Evolutionary conservation across 2,797 vertebrate species (phyloP).

Genomic region (Sebastes reedi): DNA sequence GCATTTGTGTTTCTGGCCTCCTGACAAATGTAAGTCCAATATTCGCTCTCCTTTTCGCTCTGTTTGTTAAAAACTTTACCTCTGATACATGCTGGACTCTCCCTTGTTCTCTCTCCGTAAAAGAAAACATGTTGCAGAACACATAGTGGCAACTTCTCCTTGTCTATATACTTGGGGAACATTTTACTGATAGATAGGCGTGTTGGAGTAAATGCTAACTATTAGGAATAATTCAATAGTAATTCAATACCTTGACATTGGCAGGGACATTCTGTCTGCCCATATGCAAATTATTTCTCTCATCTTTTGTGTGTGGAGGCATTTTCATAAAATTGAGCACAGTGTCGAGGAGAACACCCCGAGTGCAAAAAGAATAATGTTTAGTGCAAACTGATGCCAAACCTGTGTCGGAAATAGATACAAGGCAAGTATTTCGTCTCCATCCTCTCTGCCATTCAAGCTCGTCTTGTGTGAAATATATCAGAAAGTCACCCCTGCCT

Average conservation of each 20-base stretch:
- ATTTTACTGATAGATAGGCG: background rate
- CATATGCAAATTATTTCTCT: background rate
- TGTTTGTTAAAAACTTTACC: background rate
- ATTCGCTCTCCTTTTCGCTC: background rate
- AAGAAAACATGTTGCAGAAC: background rate
- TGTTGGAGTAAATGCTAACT: background rate
- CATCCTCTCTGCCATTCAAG: constrained; percentile 1
- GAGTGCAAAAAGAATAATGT: background rate
- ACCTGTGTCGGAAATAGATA: background rate
- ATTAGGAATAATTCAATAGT: background rate
- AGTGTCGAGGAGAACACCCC: background rate
- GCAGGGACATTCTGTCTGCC: background rate
- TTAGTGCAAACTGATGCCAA: background rate
- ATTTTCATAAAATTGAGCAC: background rate
- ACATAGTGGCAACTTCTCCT: background rate
- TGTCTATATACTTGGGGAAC: background rate
- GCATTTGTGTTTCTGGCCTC: background rate
- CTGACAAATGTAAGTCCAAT: background rate
- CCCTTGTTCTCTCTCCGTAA: background rate
- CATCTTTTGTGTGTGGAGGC: background rate
- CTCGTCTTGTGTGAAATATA: constrained; percentile 17
- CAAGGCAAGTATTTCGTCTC: constrained; percentile 6
- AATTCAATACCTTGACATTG: background rate
- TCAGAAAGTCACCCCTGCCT: constrained; percentile 2
- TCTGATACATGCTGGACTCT: too few species aligned